Base-by-base conservation (phyloP, 64 coral and sea anemone genomes). In the Catalaphyllia jardinei region DNA sequence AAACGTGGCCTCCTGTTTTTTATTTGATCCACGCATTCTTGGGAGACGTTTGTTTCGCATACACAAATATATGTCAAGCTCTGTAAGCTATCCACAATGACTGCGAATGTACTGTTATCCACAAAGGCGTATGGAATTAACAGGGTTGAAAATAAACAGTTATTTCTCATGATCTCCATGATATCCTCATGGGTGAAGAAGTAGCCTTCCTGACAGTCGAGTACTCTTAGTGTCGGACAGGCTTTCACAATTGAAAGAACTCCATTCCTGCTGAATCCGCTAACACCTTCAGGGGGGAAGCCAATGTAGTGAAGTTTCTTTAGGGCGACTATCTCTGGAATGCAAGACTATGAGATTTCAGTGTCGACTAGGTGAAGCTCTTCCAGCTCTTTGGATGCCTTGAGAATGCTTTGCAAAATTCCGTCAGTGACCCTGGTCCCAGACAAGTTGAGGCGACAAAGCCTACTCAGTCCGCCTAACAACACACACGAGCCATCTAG, bases 1-100 rank as follows among this genome's bases (percentile, higher is more conserved):
- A 76, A 76, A 76, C 12, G 74, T 19, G 74, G 74, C 74, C 10
- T 76, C 74, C 74, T 76, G 74, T 0, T 77, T 77, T 77, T 77
- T 10, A 50, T 77, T 77, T 20, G 14, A 22, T 77, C 35, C 74
- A 77, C 74, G 11, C 74, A 77, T 77, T 4, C 74, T 77, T 77
- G 8, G 18, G 74, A 77, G 11, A 77, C 74, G 42, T 77, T 52
- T 76, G 74, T 77, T 10, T 77, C 71, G 15, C 29, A 73, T 73
- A 73, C 29, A 73, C 71, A 73, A 73, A 73, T 73, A 73, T 73
- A 1, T 73, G 71, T 73, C 15, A 73, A 73, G 71, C 15, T 73
- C 71, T 73, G 71, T 73, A 73, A 73, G 71, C 42, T 51, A 15
- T 77, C 35, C 1, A 77, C 11, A 0, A 77, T 77, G 35, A 77